Evolutionary conservation across 2,888 invertebrate genomes (phyloP), one percentile per base, ranked within the genome.

Genomic region (Kuschelorhynchus macadamiae): DNA sequence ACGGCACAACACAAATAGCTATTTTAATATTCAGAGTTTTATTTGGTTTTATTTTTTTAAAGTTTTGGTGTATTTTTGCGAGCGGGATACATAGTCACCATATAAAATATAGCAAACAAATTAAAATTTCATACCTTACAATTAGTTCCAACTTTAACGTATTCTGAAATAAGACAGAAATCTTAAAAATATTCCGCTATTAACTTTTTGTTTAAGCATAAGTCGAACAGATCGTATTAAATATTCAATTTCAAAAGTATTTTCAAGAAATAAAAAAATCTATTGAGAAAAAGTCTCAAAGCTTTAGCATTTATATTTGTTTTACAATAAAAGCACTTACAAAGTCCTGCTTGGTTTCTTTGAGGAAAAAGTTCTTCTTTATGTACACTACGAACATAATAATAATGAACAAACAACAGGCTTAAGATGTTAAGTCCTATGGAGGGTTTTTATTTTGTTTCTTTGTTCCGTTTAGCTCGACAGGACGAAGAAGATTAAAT

Each of bases 321-420:
- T 52, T 49, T 61, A 50, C 14, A 52, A 61, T 61, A 62, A 62
- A 62, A 62, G 52, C 62, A 50, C 42, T 60, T 60, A 39, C n/a
- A 50, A 60, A 59, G 57, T 64, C 56, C 21, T 17, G 49, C 47
- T 55, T 39, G 47, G 49, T 25, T 36, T 56, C 53, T 47, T 60
- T 52, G 50, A 12, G 41, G 41, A 18, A 42, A 53, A 60, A 66
- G 33, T 50, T 65, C 55, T 44, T 63, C 65, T 65, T 65, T 65
- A 52, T 65, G 33, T 46, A 49, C 42, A 25, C 65, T 39, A 21
- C 44, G 59, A 50, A 59, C 59, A 55, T 49, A 66, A 60, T 66
- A 66, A 66, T 66, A 66, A 66, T 55, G 60, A 60, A 66, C 66
- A 66, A 66, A 66, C 66, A 60, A 60, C 53, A 21, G 49, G 47